These are phyloP conservation scores for Dromococcyx pavoninus DNA, from an alignment of 2,797 vertebrate species.

Conservation along the genomic window DNA sequence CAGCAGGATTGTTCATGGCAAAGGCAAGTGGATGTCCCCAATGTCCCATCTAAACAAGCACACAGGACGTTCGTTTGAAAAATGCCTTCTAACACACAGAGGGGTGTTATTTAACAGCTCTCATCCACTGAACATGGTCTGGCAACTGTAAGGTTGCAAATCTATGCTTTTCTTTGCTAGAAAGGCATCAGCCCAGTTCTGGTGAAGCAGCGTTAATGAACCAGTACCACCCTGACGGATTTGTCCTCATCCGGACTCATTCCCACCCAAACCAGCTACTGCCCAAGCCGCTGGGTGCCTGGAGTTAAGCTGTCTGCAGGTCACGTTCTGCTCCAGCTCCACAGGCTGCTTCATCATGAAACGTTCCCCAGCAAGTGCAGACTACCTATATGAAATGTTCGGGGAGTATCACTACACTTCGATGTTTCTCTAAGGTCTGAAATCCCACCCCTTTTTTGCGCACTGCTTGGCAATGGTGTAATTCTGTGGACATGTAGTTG, in stretches of 20 bases:
- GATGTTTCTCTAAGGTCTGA: accelerated
- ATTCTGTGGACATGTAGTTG: neutral
- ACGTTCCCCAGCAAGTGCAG: neutral
- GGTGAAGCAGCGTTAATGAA: accelerated
- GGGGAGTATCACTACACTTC: neutral
- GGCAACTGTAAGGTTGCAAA: neutral
- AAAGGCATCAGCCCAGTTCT: neutral
- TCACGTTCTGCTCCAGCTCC: neutral
- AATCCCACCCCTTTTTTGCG: neutral
- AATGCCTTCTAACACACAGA: accelerated
- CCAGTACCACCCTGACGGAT: neutral
- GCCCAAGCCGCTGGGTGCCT: neutral
- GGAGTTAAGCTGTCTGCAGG: neutral
- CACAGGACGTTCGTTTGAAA: neutral
- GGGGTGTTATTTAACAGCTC: neutral
- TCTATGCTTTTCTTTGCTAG: neutral
- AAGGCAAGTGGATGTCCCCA: neutral
- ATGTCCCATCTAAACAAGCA: accelerated
- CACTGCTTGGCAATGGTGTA: neutral
- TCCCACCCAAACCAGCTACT: neutral
- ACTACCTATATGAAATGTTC: neutral
- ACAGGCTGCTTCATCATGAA: neutral
- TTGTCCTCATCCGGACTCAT: neutral
- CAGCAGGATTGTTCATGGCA: accelerated
- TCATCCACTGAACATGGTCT: too few species aligned